Evolutionary conservation across 2,113 vertebrate genomes (phyloP), one percentile per base, ranked within the genome.

Genomic region (Oostethus manadensis): DNA sequence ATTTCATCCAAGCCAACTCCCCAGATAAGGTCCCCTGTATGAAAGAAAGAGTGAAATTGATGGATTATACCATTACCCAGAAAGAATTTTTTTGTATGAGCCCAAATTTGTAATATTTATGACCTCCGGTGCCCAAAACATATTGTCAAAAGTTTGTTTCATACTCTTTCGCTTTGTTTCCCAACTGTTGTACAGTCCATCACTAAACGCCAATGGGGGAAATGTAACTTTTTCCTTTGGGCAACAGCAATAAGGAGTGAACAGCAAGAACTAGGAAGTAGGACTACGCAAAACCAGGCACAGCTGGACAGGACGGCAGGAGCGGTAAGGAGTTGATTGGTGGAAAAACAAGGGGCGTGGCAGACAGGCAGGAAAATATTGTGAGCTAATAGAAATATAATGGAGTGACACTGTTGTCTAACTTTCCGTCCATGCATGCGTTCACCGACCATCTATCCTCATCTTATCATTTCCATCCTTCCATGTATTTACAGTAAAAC

Each of bases 11-110:
- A 60, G 62, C 38, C 51, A 26, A 42, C 58, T 58, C 51, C 1
- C 22, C 50, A 59, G 56, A 70, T 64, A 51, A 50, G 58, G 20
- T 26, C 35, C 45, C 8, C 23, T 58, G 54, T 60, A 61, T 58
- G 9, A 53, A 23, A 60, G 40, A 61, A 15, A 58, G 38, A 60
- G 44, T 49, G 56, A 59, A 64, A 47, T 49, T 80, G 45, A 82
- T 82, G 61, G 73, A 80, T 78, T 71, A 69, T 66, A 51, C 50
- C 60, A 70, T 75, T 67, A 71, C 53, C 49, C 21, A 56, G 46
- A 69, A 83, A 69, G 29, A 72, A 68, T 55, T 68, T 73, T n/a
- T 58, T 55, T 63, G 67, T 62, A 53, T 17, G 16, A 33, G 58
- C 54, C 26, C 50, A 66, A 58, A 77, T 79, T 11, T 51, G 44